phyloP scores from a whole-genome alignment of 2,888 invertebrate genomes.

The Thecophora atra region DNA sequence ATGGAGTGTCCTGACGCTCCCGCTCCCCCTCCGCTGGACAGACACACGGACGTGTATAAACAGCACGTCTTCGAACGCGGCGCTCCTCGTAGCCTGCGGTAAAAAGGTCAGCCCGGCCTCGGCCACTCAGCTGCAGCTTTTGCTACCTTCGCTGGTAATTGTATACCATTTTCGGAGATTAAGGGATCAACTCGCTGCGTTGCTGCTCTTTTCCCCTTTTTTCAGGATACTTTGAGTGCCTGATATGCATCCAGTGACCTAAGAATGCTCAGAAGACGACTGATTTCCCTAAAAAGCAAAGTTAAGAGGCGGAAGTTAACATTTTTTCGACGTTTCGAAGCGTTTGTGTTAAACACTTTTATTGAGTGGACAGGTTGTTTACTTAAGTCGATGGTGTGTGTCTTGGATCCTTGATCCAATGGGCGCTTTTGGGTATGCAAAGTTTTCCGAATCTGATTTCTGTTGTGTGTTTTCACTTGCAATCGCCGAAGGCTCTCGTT shows the following conservation, averaged over 20 bases:
- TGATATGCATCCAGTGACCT: conserved; percentile 19
- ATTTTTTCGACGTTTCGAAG: conserved; percentile 49
- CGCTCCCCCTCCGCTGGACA: neutral
- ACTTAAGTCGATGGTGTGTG: conserved; percentile 38
- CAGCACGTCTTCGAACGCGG: neutral
- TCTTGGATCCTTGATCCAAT: conserved; percentile 41
- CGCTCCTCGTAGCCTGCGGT: neutral
- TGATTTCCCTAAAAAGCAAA: conserved; percentile 7
- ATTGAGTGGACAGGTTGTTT: conserved; percentile 65
- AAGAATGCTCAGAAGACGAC: conserved; percentile 28
- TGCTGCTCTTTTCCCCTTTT: conserved; percentile 43
- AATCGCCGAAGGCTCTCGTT: too few species aligned
- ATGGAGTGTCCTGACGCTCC: neutral
- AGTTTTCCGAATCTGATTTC: neutral
- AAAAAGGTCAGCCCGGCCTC: conserved; percentile 13
- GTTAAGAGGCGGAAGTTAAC: neutral
- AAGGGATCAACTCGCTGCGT: conserved; percentile 53
- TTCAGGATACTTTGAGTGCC: conserved; percentile 33
- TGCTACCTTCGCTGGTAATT: conserved; percentile 53
- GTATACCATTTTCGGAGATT: conserved; percentile 64
- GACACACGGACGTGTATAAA: conserved; percentile 24
- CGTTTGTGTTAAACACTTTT: conserved; percentile 65
- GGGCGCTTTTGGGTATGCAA: neutral
- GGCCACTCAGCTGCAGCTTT: conserved; percentile 51
- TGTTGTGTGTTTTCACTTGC: neutral